A percentile compares a stretch with the other conserved stretches of the same genome.
Conservation (phyloP, 2,888 invertebrate genomes). For the Drosophila nr. medialis region DNA sequence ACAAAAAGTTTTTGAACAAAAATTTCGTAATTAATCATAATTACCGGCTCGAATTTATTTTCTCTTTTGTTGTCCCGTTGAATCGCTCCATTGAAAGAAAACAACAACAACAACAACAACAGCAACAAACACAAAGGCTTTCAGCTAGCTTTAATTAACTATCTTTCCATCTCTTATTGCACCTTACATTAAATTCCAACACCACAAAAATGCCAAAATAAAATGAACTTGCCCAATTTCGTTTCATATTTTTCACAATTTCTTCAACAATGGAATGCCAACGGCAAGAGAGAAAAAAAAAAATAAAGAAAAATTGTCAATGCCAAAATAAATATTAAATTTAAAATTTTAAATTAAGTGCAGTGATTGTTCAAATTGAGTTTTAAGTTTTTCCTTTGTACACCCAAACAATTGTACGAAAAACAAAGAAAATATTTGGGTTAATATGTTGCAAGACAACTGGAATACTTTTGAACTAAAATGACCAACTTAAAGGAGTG, state of each 20-base stretch:
- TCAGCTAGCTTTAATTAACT: slow-evolving; percentile 57
- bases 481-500: neutral
- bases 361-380: slow-evolving; percentile 58
- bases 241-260: slow-evolving; percentile 59
- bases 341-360: slow-evolving; percentile 64
- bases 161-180: slow-evolving; percentile 18
- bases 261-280: slow-evolving; percentile 55
- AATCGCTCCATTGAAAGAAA: slow-evolving; percentile 40
- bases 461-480: slow-evolving; percentile 8
- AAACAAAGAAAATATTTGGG: slow-evolving; percentile 20
- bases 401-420: slow-evolving; percentile 10
- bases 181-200: slow-evolving; percentile 30
- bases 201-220: slow-evolving; percentile 30
- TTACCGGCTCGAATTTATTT: slow-evolving; percentile 38
- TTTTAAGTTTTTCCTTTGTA: slow-evolving; percentile 45
- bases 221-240: slow-evolving; percentile 50
- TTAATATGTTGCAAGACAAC: slow-evolving; percentile 19
- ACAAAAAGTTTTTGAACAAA: slow-evolving; percentile 12
- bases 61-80: slow-evolving; percentile 33
- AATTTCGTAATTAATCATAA: slow-evolving; percentile 60
- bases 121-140: slow-evolving; percentile 12
- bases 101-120: neutral
- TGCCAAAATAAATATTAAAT: slow-evolving; percentile 63
- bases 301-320: slow-evolving; percentile 61
- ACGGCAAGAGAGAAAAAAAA: slow-evolving; percentile 5